Percentiles rank a stretch among this genome's conserved stretches.
Conservation (phyloP, 2,888 invertebrate genomes). For the Aricia artaxerxes region DNA sequence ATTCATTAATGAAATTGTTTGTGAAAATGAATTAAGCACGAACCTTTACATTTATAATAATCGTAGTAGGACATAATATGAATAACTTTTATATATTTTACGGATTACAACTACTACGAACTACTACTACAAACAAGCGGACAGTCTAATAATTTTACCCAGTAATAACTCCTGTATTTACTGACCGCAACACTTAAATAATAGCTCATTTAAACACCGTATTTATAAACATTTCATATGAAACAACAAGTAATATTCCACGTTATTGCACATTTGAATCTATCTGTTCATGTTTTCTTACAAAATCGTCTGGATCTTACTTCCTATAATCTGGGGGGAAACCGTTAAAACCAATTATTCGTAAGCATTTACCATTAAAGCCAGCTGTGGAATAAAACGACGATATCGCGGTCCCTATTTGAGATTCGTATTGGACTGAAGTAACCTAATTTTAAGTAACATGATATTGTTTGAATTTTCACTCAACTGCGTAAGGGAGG, state of each 20-base stretch:
- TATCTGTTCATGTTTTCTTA: not conserved
- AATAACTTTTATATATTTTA: no score
- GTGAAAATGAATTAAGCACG: no score
- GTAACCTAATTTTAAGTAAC: not conserved
- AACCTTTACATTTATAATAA: no score
- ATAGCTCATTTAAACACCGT: no score
- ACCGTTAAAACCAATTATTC: slow-evolving; percentile 6
- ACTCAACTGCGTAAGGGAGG: not conserved
- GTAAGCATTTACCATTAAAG: not conserved
- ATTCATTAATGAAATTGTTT: no score
- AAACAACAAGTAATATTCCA: not conserved
- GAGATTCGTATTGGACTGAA: not conserved
- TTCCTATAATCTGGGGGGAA: not conserved
- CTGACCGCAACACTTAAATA: no score
- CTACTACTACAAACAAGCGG: no score
- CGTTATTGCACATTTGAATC: not conserved
- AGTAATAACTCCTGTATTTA: no score
- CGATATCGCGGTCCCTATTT: not conserved
- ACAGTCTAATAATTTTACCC: no score
- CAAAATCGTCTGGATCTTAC: not conserved
- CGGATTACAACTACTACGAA: no score
- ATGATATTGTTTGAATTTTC: not conserved
- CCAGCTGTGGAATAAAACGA: not conserved
- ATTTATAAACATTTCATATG: no score
- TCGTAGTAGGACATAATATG: no score